These are phyloP conservation scores for Linnaemya vulpina DNA, from an alignment of 2,888 invertebrate species.

Conservation along the genomic window DNA sequence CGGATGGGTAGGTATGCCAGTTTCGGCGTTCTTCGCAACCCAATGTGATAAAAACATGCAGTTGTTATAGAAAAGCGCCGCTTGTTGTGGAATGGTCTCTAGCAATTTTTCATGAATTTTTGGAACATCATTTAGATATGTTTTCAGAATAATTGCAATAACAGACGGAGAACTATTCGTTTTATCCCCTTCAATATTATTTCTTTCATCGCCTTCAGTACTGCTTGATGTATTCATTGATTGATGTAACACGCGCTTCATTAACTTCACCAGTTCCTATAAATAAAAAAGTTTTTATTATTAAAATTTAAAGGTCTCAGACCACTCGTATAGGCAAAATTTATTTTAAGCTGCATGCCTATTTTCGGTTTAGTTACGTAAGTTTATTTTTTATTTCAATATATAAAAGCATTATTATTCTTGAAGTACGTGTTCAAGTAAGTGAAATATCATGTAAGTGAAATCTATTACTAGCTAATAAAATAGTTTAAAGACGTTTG, in stretches of 20 bases:
- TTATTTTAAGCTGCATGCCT: too few relatives aligned
- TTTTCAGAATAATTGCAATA: slow-evolving; percentile 85
- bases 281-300: slow-evolving; percentile 8
- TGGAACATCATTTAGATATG: slow-evolving; percentile 91
- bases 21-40: slow-evolving; percentile 85
- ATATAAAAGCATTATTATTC: too few relatives aligned
- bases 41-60: slow-evolving; percentile 94
- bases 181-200: slow-evolving; percentile 74
- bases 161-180: slow-evolving; percentile 68
- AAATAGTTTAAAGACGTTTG: too few relatives aligned
- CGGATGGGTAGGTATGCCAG: slow-evolving; percentile 85
- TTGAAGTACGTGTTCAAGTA: too few relatives aligned
- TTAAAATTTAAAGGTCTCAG: too few relatives aligned
- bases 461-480: too few relatives aligned
- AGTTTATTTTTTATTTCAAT: too few relatives aligned
- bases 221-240: slow-evolving; percentile 70
- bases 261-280: slow-evolving; percentile 79
- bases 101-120: slow-evolving; percentile 91
- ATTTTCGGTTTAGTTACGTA: too few relatives aligned
- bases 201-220: slow-evolving; percentile 74
- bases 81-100: slow-evolving; percentile 92
- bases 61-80: slow-evolving; percentile 95
- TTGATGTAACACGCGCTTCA: slow-evolving; percentile 81
- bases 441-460: too few relatives aligned
- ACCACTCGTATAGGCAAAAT: too few relatives aligned